Conservation (phyloP, 2,113 vertebrate genomes). For the Scopus umbretta region DNA sequence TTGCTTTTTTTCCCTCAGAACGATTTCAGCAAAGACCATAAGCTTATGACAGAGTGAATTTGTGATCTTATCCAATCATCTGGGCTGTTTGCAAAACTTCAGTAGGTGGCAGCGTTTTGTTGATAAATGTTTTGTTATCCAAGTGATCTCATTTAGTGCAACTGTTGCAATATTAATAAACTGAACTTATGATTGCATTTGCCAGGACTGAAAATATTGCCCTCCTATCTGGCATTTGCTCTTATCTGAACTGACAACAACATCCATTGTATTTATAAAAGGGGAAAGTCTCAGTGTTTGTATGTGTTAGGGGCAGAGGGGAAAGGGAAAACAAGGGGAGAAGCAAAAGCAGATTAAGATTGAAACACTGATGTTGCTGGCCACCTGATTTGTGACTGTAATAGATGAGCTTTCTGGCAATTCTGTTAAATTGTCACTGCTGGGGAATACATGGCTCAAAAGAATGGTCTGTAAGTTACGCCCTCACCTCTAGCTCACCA, state of each 20-base stretch:
- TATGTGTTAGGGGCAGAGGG: slow-evolving; percentile 7
- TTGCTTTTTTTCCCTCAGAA: slow-evolving; percentile 29
- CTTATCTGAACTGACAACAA: slow-evolving; percentile 77
- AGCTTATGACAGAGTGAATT: slow-evolving; percentile 76
- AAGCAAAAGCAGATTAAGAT: background rate
- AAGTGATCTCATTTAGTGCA: slow-evolving; percentile 80
- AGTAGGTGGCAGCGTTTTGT: slow-evolving; percentile 85
- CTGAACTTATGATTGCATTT: slow-evolving; percentile 77
- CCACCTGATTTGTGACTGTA: slow-evolving; percentile 4
- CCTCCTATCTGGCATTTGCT: slow-evolving; percentile 69
- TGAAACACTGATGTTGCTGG: background rate
- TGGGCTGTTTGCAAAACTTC: slow-evolving; percentile 81
- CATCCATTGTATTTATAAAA: slow-evolving; percentile 63
- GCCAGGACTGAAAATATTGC: slow-evolving; percentile 75
- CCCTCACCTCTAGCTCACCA: background rate
- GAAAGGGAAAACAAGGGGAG: background rate
- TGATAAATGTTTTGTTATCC: slow-evolving; percentile 84
- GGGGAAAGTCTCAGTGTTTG: background rate
- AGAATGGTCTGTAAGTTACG: background rate
- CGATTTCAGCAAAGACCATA: slow-evolving; percentile 72
- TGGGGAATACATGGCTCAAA: background rate
- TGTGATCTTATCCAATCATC: slow-evolving; percentile 81
- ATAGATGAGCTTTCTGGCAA: background rate
- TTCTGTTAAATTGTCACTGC: background rate
- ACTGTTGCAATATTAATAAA: slow-evolving; percentile 84